Evolutionary conservation across 2,113 vertebrate genomes (phyloP), one percentile per base, ranked within the genome.

Genomic region (Osmerus eperlanus): DNA sequence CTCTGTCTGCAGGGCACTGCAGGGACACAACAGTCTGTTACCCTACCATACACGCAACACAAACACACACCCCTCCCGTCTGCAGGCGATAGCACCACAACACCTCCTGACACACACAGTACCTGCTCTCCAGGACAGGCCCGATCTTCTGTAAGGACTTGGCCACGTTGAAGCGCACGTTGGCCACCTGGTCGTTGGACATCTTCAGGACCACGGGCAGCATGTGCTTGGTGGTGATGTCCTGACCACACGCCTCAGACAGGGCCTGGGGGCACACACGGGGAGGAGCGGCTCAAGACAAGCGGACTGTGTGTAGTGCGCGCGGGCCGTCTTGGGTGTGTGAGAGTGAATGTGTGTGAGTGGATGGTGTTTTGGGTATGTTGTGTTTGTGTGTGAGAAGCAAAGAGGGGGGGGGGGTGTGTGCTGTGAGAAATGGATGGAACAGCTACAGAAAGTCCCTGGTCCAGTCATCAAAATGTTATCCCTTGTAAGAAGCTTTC

Each of bases 191-290:
- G 86, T 96, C 95, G 1, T 91, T 93, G 70, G 95, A 93, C 95
- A 96, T 96, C 85, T 95, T 95, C 64, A 96, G 81, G 53, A 96
- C 94, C 15, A 95, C 93, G 1, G 95, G 95, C 15, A 96, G 85
- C 95, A 96, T 96, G 85, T 95, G 94, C 81, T 95, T 96, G 14
- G 94, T 94, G 79, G 95, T 96, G 85, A 96, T 94, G 6, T 96
- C 95, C 88, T 94, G 91, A 8, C 95, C 95, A 64, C 95, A 96
- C 2, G 91, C 92, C 84, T 94, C 94, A 66, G 94, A 95, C 73
- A 96, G 71, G 14, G 92, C 93, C 95, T 96, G 76, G 18, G 76
- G 75, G 75, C 19, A 72, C 11, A 79, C 5, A 62, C 3, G 15
- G 59, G 3, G n/a, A n/a, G 2, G 12, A 13, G 32, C 6, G 15